phyloP scores from a whole-genome alignment of 2,113 vertebrate species.

The Microtus oregoni region DNA sequence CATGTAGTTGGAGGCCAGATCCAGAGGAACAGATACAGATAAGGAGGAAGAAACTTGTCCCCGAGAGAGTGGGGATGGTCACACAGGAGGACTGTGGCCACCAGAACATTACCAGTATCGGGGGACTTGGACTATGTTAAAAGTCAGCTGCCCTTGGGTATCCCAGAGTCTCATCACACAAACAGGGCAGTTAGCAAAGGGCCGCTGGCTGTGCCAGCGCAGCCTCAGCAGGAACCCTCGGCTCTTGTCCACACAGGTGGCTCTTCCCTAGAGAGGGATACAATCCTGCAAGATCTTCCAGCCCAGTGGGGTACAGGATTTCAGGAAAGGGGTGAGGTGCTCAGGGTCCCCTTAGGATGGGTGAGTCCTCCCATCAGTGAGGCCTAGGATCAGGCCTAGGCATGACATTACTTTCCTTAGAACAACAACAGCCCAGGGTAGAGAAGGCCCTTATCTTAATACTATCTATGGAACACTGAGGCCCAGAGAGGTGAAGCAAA shows the following conservation, averaged over 20 bases:
- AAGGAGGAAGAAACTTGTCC: background rate
- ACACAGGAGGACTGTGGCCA: background rate
- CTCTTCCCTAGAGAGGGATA: background rate
- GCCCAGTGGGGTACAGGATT: no score
- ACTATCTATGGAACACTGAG: background rate
- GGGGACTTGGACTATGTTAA: background rate
- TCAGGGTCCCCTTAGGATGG: background rate
- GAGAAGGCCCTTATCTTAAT: background rate
- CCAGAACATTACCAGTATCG: background rate
- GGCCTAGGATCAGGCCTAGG: background rate
- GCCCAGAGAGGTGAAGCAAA: background rate
- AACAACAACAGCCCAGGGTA: background rate
- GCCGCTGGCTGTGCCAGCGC: no score
- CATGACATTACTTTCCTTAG: rapidly evolving
- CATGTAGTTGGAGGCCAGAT: background rate
- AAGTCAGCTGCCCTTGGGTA: background rate
- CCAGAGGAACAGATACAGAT: background rate
- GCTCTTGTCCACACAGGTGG: background rate
- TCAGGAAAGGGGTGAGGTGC: background rate
- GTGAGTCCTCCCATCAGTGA: background rate
- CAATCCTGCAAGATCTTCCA: background rate
- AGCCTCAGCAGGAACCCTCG: no score
- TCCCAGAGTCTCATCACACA: background rate
- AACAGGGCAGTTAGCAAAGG: background rate
- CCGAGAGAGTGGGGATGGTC: background rate